Evolutionary conservation across 2,797 vertebrate genomes (phyloP).

Genomic region (Manis crassicaudata): DNA sequence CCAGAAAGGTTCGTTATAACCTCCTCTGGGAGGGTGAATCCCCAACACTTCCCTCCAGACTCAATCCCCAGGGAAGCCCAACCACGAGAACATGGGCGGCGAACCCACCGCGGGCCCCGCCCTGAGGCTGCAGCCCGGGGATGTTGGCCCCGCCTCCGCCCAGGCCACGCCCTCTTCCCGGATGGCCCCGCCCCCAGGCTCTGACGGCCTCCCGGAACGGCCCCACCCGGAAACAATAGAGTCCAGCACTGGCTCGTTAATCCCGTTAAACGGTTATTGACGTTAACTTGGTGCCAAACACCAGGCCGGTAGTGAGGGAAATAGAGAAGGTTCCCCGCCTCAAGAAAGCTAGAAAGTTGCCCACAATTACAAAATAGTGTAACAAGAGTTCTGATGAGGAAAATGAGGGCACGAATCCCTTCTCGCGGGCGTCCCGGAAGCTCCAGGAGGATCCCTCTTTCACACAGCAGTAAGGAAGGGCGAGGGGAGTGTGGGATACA

Average conservation of each 20-base stretch:
- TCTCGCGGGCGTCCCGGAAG: background rate
- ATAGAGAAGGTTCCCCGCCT: background rate
- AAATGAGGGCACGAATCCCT: background rate
- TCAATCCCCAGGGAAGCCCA: fast-evolving
- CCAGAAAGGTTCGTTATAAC: background rate
- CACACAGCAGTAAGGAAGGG: background rate
- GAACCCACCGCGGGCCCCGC: background rate
- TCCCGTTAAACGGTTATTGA: background rate
- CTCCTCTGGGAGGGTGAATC: too few relatives aligned
- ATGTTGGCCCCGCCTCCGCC: background rate
- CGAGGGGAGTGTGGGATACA: too few relatives aligned
- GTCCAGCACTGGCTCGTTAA: fast-evolving
- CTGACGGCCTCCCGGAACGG: background rate
- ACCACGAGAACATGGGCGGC: fast-evolving
- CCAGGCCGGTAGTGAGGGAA: too few relatives aligned
- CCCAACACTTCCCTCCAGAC: background rate
- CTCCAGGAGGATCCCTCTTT: background rate
- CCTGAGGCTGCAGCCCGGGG: fast-evolving
- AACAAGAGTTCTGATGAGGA: background rate
- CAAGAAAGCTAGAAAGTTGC: background rate
- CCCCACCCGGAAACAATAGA: background rate
- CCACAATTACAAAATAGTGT: background rate
- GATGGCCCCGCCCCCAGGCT: background rate
- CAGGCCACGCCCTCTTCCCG: background rate
- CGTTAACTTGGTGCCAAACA: background rate